Evolutionary conservation across 2,797 vertebrate genomes (phyloP), one percentile per base, ranked within the genome.

Genomic region (Selene dorsalis): DNA sequence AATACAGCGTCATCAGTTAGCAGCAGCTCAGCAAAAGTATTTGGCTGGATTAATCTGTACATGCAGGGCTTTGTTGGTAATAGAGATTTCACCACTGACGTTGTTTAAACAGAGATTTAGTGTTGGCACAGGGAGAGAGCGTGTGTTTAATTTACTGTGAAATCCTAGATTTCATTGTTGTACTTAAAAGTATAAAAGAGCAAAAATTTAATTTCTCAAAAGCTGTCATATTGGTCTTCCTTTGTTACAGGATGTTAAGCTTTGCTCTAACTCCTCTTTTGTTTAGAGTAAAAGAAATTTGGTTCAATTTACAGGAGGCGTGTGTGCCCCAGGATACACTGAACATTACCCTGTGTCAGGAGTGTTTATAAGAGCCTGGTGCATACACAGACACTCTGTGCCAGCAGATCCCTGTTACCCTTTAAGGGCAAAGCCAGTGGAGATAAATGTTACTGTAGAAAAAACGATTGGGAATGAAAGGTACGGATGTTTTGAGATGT

Each of bases 311-410:
- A 80, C 71, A 84, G 64, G 63, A 72, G 73, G 69, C 59, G 45
- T 38, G 69, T 58, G 75, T 87, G 88, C 86, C 88, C 84, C 58
- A n/a, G 80, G 85, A 90, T 70, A 91, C 89, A 84, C 69, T 84
- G 86, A 93, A 89, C 85, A 92, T 84, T 79, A 83, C 43, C 75
- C 71, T 0, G 32, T 91, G 90, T 93, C 92, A 91, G 86, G 69
- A 83, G 86, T 93, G 93, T 94, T 93, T 94, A 93, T 83, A 87
- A 59, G 71, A 89, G 76, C 50, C 73, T 63, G 80, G 73, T 79
- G 57, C 84, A 64, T 64, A 57, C 82, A 80, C 79, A 84, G 86
- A 88, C 87, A 60, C 76, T 68, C 64, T 84, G 84, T 71, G 87
- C 85, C 86, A 83, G 79, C 83, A 84, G 52, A 75, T 84, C 77